Evolutionary conservation across 1,140 invertebrate genomes (phyloP).

Genomic region (Procambarus clarkii): DNA sequence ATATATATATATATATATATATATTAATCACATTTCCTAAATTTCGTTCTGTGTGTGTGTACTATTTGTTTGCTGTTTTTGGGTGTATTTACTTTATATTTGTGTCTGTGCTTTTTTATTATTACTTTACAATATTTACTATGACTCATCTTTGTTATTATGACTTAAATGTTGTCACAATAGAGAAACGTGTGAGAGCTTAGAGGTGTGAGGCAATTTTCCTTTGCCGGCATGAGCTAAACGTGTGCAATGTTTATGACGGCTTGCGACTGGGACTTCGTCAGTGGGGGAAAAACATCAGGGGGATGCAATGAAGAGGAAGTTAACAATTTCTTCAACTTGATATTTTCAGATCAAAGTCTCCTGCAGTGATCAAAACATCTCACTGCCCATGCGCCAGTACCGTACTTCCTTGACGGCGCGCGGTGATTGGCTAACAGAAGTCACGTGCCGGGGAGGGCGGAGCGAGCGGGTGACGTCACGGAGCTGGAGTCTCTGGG

Average conservation of each 20-base stretch:
- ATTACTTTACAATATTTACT: too few relatives aligned
- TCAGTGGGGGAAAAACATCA: background rate
- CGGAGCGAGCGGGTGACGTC: constrained; percentile 35
- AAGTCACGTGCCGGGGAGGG: constrained; percentile 21
- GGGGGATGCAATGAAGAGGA: constrained; percentile 43
- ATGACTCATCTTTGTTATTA: too few relatives aligned
- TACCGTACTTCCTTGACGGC: constrained; percentile 34
- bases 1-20: too few relatives aligned
- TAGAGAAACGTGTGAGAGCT: too few relatives aligned
- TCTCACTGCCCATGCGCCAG: constrained; percentile 39
- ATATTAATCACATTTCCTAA: too few relatives aligned
- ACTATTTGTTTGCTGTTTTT: too few relatives aligned
- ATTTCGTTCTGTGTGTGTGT: too few relatives aligned
- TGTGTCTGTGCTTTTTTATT: too few relatives aligned
- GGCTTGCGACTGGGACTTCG: background rate
- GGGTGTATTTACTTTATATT: too few relatives aligned
- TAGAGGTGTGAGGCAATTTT: too few relatives aligned
- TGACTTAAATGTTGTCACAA: too few relatives aligned
- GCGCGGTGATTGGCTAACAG: constrained; percentile 5
- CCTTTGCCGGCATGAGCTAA: background rate
- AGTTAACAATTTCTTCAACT: constrained; percentile 31
- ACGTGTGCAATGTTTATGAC: background rate
- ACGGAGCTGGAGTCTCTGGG: constrained; percentile 13
- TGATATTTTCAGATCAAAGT: constrained; percentile 35
- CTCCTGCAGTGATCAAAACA: constrained; percentile 53